Conservation (phyloP, 2,797 vertebrate species). For the Esox masquinongy region DNA sequence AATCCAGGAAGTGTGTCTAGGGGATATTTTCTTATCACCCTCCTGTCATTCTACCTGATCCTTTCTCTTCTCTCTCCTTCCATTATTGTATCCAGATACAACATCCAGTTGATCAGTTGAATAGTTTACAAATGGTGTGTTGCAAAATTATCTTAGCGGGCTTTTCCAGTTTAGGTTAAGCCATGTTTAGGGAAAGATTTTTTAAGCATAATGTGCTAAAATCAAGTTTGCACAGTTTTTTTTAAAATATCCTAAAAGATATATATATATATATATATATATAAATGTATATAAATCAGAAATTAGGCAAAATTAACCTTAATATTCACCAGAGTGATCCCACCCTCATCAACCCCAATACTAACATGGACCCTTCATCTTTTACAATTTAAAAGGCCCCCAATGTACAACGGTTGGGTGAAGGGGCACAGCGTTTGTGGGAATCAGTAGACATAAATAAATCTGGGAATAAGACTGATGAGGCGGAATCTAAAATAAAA, state of each 20-base stretch:
- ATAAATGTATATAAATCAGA: too few relatives aligned
- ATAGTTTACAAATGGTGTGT: neutral
- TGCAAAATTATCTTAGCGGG: neutral
- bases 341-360: neutral
- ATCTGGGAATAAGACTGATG: too few relatives aligned
- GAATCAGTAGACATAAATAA: too few relatives aligned
- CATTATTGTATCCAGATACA: neutral
- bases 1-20: slow-evolving; percentile 29
- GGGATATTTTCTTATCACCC: slow-evolving; percentile 19
- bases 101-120: neutral
- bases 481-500: too few relatives aligned
- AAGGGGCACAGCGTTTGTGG: too few relatives aligned
- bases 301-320: neutral
- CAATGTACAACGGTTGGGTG: too few relatives aligned
- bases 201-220: neutral
- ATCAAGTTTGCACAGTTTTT: neutral
- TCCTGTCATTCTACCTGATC: slow-evolving; percentile 5
- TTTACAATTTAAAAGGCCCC: neutral
- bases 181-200: neutral
- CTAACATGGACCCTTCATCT: neutral
- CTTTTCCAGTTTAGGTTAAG: neutral
- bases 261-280: too few relatives aligned
- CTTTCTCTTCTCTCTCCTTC: neutral
- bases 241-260: too few relatives aligned
- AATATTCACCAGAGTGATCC: neutral